Evolutionary conservation across 2,113 vertebrate genomes (phyloP).

Genomic region (Ictalurus furcatus): DNA sequence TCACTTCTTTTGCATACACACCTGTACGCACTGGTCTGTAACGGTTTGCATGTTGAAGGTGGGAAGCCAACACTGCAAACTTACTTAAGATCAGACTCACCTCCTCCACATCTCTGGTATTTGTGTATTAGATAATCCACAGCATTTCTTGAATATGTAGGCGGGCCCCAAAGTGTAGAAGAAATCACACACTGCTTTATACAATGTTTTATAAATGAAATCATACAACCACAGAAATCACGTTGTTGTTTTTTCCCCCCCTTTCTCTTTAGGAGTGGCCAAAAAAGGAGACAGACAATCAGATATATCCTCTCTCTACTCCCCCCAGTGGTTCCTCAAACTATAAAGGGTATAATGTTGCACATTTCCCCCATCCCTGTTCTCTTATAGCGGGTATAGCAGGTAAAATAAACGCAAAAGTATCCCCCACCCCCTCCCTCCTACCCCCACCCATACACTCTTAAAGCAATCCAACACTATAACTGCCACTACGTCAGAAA

Average conservation of each 20-base stretch:
- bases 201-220: neutral
- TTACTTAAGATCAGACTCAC: constrained; percentile 15
- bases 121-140: constrained; percentile 6
- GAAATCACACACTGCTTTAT: neutral
- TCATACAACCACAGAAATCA: neutral
- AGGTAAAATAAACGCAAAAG: neutral
- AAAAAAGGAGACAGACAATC: neutral
- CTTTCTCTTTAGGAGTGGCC: neutral
- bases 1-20: neutral
- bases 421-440: too few relatives aligned
- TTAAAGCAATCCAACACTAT: neutral
- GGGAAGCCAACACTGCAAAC: neutral
- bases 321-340: constrained; percentile 14
- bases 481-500: neutral
- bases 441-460: neutral
- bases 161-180: neutral
- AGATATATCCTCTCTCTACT: constrained; percentile 7
- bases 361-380: neutral
- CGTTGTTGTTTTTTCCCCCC: neutral
- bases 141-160: neutral
- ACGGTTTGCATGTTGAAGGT: neutral
- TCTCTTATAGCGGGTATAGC: neutral
- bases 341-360: constrained; percentile 7
- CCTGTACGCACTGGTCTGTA: neutral
- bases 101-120: neutral